These are phyloP conservation scores for Venustaconcha ellipsiformis DNA, from an alignment of 1,140 invertebrate species.

Conservation along the genomic window DNA sequence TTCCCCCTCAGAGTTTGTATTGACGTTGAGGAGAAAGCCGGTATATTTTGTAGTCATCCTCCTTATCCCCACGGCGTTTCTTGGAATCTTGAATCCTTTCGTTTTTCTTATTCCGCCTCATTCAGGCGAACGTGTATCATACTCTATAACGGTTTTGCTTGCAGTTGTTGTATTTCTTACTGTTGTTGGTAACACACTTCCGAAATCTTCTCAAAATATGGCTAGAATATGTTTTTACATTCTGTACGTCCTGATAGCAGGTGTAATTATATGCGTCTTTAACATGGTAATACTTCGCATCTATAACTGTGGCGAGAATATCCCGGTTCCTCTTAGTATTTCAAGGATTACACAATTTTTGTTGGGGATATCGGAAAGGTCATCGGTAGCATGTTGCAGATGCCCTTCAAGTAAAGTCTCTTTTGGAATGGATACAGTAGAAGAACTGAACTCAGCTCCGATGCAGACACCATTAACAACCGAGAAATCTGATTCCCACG, in stretches of 20 bases:
- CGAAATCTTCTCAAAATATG: constrained; percentile 71
- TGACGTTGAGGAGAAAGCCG: constrained; percentile 41
- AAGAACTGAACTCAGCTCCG: too few relatives aligned
- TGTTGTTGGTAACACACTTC: constrained; percentile 73
- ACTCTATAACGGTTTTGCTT: constrained; percentile 72
- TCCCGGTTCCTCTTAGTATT: too few relatives aligned
- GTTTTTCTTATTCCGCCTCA: constrained; percentile 74
- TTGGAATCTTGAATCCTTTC: constrained; percentile 72
- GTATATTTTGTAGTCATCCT: constrained; percentile 72
- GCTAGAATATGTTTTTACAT: constrained; percentile 62
- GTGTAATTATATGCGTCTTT: too few relatives aligned
- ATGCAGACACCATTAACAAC: too few relatives aligned
- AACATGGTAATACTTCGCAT: too few relatives aligned
- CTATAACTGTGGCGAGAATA: too few relatives aligned
- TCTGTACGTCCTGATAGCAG: not conserved
- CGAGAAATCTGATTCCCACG: too few relatives aligned
- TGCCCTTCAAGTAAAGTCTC: too few relatives aligned
- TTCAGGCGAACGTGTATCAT: constrained; percentile 73
- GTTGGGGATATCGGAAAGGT: too few relatives aligned
- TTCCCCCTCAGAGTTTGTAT: not conserved
- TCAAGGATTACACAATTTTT: too few relatives aligned
- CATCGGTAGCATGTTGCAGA: too few relatives aligned
- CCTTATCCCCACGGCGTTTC: constrained; percentile 73
- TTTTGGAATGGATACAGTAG: too few relatives aligned
- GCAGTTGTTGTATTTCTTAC: constrained; percentile 74